phyloP scores from a whole-genome alignment of 2,888 invertebrate species.

The Eudemis profundana region DNA sequence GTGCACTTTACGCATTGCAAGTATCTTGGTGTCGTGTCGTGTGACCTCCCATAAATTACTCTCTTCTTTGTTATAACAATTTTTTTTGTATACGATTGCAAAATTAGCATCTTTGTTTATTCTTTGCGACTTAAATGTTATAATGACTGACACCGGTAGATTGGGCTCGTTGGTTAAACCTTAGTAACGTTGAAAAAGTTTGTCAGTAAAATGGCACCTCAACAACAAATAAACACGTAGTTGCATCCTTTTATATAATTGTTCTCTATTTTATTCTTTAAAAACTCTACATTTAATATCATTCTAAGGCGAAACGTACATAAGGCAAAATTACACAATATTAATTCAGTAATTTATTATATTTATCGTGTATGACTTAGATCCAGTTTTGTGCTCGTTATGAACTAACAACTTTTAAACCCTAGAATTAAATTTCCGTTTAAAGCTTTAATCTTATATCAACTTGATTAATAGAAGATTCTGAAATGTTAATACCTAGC shows the following conservation, averaged over 20 bases:
- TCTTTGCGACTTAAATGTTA: background rate
- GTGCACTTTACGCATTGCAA: conserved; percentile 37
- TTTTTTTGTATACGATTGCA: conserved; percentile 23
- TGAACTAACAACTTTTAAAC: background rate
- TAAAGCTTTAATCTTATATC: conserved; percentile 10
- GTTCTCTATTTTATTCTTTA: too few species aligned
- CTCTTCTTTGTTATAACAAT: conserved; percentile 34
- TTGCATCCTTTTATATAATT: too few species aligned
- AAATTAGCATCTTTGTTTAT: conserved; percentile 22
- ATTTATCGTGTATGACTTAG: conserved; percentile 17
- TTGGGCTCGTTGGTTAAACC: background rate
- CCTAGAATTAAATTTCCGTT: conserved; percentile 1
- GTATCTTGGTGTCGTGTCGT: conserved; percentile 33
- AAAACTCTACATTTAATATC: too few species aligned
- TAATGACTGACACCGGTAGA: background rate
- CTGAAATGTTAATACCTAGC: conserved; percentile 20
- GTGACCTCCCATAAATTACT: conserved; percentile 36
- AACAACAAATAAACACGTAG: too few species aligned
- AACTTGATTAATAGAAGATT: conserved; percentile 1
- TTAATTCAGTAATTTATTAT: conserved; percentile 14
- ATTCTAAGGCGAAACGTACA: background rate
- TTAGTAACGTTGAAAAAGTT: too few species aligned
- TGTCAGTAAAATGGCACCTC: too few species aligned
- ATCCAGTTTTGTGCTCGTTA: conserved; percentile 12
- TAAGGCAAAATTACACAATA: conserved; percentile 6